A percentile compares a stretch with the other conserved stretches of the same genome.
These are phyloP conservation scores for Hemithea aestivaria DNA, from an alignment of 2,888 invertebrate species.

Conservation along the genomic window DNA sequence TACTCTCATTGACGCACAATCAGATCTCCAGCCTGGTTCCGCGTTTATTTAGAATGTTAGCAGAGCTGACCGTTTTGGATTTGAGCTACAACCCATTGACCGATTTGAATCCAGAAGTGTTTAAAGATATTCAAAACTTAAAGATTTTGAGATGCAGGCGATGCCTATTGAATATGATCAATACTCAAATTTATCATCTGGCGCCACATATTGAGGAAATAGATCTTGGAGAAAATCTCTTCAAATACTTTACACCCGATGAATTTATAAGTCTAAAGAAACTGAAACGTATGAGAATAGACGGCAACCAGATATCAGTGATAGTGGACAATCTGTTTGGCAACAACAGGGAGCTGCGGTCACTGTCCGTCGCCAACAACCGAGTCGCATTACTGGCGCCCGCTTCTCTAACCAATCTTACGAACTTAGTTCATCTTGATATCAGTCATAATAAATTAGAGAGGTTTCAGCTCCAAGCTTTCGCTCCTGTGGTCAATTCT, in stretches of 20 bases:
- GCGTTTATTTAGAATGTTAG: conserved; percentile 85
- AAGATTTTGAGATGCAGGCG: conserved; percentile 84
- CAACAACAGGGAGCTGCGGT: conserved; percentile 73
- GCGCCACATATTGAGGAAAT: conserved; percentile 85
- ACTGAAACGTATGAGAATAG: conserved; percentile 81
- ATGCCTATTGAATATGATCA: conserved; percentile 85
- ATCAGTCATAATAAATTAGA: conserved; percentile 87
- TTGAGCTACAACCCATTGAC: conserved; percentile 86
- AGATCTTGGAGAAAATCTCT: conserved; percentile 87
- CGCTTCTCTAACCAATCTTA: conserved; percentile 85
- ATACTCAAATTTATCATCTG: conserved; percentile 88
- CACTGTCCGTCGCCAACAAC: conserved; percentile 83
- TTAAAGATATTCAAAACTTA: conserved; percentile 86
- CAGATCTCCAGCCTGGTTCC: conserved; percentile 84
- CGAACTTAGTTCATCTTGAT: conserved; percentile 83
- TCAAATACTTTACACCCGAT: conserved; percentile 86
- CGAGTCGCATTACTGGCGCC: conserved; percentile 86
- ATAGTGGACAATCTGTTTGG: conserved; percentile 85
- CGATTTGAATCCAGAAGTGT: conserved; percentile 88
- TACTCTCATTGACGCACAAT: conserved; percentile 83
- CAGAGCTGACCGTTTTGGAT: conserved; percentile 84
- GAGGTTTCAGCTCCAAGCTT: conserved; percentile 80
- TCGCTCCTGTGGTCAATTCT: conserved; percentile 80
- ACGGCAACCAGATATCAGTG: conserved; percentile 88
- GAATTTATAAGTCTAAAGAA: conserved; percentile 85